These are phyloP conservation scores for Galeopterus variegatus DNA, from an alignment of 2,113 vertebrate genomes.

Conservation along the genomic window DNA sequence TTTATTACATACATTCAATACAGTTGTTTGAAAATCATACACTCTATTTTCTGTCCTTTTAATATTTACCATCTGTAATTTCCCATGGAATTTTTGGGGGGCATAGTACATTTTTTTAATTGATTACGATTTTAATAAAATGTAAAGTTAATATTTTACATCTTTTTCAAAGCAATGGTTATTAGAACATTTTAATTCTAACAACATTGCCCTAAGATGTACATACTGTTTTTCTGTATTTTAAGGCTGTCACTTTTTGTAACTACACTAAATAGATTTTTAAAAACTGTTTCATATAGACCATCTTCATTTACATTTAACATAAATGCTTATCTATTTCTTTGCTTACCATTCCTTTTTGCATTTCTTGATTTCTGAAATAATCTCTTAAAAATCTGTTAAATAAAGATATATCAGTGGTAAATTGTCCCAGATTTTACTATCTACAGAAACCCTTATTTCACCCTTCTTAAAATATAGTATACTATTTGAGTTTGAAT, in stretches of 20 bases:
- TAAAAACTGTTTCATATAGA: neutral
- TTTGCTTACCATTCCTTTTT: neutral
- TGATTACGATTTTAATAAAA: neutral
- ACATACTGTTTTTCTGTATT: neutral
- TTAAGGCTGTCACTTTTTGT: neutral
- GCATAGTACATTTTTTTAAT: too few relatives aligned
- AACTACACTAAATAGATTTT: neutral
- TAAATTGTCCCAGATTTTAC: neutral
- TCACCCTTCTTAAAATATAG: neutral
- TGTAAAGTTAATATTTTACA: neutral
- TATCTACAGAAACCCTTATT: neutral
- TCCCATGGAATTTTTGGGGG: neutral
- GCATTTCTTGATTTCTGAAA: neutral
- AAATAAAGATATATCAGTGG: neutral
- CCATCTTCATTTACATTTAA: neutral
- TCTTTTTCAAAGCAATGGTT: neutral
- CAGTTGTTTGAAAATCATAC: neutral
- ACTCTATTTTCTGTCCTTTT: neutral
- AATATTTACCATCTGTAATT: neutral
- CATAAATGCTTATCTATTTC: neutral
- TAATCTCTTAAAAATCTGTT: slow-evolving; percentile 11
- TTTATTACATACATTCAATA: neutral
- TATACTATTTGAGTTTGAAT: neutral
- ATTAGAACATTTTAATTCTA: neutral
- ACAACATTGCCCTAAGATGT: neutral